Conservation (phyloP, 2,888 invertebrate species). For the Molanna angustata region DNA sequence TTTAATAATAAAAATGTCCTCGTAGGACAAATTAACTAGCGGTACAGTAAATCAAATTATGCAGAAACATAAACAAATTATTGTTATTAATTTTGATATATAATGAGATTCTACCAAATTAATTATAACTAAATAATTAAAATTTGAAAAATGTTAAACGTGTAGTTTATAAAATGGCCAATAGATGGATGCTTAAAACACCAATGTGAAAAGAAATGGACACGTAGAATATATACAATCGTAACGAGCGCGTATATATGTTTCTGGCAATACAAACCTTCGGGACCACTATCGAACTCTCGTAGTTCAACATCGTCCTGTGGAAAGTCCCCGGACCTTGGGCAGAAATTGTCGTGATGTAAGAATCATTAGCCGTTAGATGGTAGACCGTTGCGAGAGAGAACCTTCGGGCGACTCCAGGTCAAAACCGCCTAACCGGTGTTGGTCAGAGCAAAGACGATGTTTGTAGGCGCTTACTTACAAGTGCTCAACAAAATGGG, state of each 20-base stretch:
- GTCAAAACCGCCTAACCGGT: slow-evolving; percentile 38
- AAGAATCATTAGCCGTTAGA: slow-evolving; percentile 35
- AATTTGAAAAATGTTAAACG: not conserved
- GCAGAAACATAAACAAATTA: no score
- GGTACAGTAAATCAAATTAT: no score
- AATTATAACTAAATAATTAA: not conserved
- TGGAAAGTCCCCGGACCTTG: slow-evolving; percentile 58
- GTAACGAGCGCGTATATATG: not conserved
- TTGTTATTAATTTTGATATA: no score
- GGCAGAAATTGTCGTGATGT: slow-evolving; percentile 52
- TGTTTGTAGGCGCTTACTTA: slow-evolving; percentile 35
- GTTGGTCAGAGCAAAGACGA: slow-evolving; percentile 55
- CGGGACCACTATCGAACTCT: slow-evolving; percentile 50
- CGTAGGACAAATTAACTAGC: no score
- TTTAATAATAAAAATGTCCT: no score
- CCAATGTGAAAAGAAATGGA: not conserved
- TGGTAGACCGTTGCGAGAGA: slow-evolving; percentile 20
- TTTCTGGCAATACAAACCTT: slow-evolving; percentile 50
- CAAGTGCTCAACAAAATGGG: slow-evolving; percentile 50
- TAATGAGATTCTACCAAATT: no score
- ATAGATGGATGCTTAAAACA: slow-evolving; percentile 12
- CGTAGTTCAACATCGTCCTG: slow-evolving; percentile 46
- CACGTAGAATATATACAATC: slow-evolving; percentile 6
- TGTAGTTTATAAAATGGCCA: not conserved
- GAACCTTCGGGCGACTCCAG: slow-evolving; percentile 22